Conservation (phyloP, 2,888 invertebrate genomes). For the Yponomeuta evonymella region DNA sequence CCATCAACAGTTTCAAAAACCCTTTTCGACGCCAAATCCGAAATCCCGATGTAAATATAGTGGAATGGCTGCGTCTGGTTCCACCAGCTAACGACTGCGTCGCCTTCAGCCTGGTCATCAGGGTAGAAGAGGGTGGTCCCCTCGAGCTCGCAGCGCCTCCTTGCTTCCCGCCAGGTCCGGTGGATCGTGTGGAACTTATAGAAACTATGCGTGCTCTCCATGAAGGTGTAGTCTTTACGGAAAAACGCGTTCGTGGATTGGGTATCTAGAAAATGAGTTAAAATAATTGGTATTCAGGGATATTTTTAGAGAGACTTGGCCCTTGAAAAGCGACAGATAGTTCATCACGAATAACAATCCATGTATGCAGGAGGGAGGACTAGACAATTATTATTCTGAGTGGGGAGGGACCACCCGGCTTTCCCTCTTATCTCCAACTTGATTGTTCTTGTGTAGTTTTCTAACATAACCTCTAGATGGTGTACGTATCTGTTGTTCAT, state of each 20-base stretch:
- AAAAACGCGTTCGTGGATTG: constrained; percentile 44
- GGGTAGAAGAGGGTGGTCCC: constrained; percentile 51
- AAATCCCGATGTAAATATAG: constrained; percentile 43
- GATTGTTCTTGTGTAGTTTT: no score
- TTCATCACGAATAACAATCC: no score
- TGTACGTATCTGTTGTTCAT: no score
- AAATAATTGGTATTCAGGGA: no score
- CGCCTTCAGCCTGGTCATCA: constrained; percentile 39
- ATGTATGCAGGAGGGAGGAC: no score
- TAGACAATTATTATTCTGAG: no score
- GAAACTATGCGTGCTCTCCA: constrained; percentile 40
- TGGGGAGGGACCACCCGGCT: no score
- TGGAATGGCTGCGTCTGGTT: constrained; percentile 30
- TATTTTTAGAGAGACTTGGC: no score
- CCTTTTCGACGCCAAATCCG: constrained; percentile 39
- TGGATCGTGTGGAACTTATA: constrained; percentile 53
- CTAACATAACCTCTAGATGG: no score
- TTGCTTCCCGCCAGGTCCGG: constrained; percentile 45
- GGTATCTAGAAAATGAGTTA: constrained; percentile 37
- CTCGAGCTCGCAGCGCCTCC: constrained; percentile 41
- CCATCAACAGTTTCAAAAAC: constrained; percentile 43
- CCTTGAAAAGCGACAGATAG: no score
- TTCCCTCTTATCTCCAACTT: no score
- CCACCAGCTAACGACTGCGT: constrained; percentile 33
- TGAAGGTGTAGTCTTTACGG: constrained; percentile 49